These are phyloP conservation scores for Hesperophylax magnus DNA, from an alignment of 1,140 invertebrate species.

Conservation along the genomic window DNA sequence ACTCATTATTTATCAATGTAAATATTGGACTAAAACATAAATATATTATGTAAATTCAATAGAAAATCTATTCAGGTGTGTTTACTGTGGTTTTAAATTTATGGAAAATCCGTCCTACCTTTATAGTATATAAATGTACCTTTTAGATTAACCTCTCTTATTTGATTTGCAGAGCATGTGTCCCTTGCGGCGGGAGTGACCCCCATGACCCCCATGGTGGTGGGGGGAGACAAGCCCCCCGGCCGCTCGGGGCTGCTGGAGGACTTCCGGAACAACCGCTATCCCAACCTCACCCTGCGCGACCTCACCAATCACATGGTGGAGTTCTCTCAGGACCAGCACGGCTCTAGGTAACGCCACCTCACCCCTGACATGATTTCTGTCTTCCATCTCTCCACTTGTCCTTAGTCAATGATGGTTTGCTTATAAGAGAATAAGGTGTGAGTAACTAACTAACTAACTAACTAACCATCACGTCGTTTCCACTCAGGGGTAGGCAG, in stretches of 20 bases:
- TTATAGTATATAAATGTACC: too few relatives aligned
- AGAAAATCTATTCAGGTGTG: not conserved
- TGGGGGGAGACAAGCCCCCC: constrained; percentile 74
- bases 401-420: too few relatives aligned
- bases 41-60: not conserved
- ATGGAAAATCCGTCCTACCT: too few relatives aligned
- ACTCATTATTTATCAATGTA: not conserved
- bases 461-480: too few relatives aligned
- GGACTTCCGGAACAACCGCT: constrained; percentile 91
- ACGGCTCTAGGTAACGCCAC: constrained; percentile 85
- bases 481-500: too few relatives aligned
- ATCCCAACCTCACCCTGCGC: constrained; percentile 93
- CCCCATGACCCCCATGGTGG: constrained; percentile 60
- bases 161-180: not conserved
- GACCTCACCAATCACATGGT: constrained; percentile 96
- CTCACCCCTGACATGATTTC: too few relatives aligned
- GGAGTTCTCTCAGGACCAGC: constrained; percentile 99
- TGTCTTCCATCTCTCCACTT: too few relatives aligned
- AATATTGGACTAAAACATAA: not conserved
- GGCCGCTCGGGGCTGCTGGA: constrained; percentile 93
- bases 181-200: constrained; percentile 55
- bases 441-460: too few relatives aligned
- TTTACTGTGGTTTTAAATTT: not conserved
- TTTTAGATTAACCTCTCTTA: too few relatives aligned
- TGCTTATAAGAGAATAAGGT: too few relatives aligned